Base-by-base conservation (phyloP, 2,113 vertebrate genomes). In the Thymallus thymallus region DNA sequence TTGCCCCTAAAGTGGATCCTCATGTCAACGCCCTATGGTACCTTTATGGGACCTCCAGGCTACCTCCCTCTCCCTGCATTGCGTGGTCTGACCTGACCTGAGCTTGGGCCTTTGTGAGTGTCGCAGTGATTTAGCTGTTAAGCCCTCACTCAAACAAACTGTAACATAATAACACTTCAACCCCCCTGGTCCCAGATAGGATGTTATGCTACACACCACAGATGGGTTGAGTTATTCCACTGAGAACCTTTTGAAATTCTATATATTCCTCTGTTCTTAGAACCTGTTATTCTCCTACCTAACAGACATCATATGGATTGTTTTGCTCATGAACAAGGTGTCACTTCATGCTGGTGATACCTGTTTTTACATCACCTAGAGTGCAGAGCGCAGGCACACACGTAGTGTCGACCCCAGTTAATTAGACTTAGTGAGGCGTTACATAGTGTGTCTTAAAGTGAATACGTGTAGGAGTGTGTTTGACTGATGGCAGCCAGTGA, bases 81-180 rank as follows among this genome's bases (percentile, higher is more conserved):
- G 60, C 55, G 35, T 60, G 76, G 80, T 84, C 76, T 85, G 82
- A 76, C 73, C 90, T 86, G 35, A 55, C 18, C 56, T 22, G 87
- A 88, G 90, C 90, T 85, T 89, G 82, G 80, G 83, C 78, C 82
- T 88, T 87, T 88, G 83, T 77, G 83, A 83, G 84, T 87, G 84
- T 88, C 80, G 78, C 87, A 86, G 84, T 84, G 78, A 86, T 92
- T 91, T 86, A 91, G 86, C 90, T 85, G 84, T 82, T 89, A 88
- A 90, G 85, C 87, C 77, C 84, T 86, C 82, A 66, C 82, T 92
- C 87, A 90, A 91, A 92, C 91, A 92, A 92, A 91, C 91, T 90
- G 92, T 91, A 92, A 92, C 89, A 87, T 88, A 90, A 92, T 83
- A 89, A 92, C 86, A 91, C 90, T 91, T 92, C 90, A 92, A 91